Percentiles rank a stretch among this genome's conserved stretches.
Conservation (phyloP, 2,888 invertebrate species). For the Idaea biselata region DNA sequence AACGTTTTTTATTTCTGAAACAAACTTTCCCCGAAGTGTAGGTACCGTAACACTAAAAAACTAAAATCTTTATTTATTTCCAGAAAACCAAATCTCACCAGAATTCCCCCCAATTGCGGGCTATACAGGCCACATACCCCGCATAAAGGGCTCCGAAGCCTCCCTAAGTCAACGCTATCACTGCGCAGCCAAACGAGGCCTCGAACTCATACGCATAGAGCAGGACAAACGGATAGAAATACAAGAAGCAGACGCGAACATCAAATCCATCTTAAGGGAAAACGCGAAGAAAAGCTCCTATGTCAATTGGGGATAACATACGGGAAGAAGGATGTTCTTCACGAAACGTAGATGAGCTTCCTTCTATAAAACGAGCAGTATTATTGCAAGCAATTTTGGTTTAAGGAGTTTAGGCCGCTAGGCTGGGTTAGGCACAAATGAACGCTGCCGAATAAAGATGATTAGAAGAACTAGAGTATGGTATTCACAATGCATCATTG, state of each 20-base stretch:
- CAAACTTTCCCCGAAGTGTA: too few relatives aligned
- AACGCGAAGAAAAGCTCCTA: conserved; percentile 70
- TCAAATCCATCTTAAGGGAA: conserved; percentile 63
- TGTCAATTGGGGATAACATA: conserved; percentile 80
- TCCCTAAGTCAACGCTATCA: conserved; percentile 85
- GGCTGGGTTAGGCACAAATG: conserved; percentile 27
- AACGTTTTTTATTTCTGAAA: too few relatives aligned
- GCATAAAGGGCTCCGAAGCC: conserved; percentile 83
- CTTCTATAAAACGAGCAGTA: conserved; percentile 53
- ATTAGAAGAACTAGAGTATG: conserved; percentile 15
- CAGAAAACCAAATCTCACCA: conserved; percentile 83
- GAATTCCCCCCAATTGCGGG: conserved; percentile 87
- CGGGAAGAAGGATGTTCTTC: conserved; percentile 78
- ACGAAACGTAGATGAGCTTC: conserved; percentile 69
- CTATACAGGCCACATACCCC: conserved; percentile 87
- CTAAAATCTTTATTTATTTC: conserved; percentile 28
- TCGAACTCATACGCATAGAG: conserved; percentile 81
- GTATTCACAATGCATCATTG: conserved; percentile 28
- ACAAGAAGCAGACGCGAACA: conserved; percentile 59
- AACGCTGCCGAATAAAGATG: conserved; percentile 11
- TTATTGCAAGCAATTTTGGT: conserved; percentile 1
- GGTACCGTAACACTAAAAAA: too few relatives aligned
- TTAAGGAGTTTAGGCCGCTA: conserved; percentile 20
- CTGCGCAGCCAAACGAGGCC: conserved; percentile 83
- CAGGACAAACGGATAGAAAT: conserved; percentile 71